These are phyloP conservation scores for Orestias chungarensis DNA, from an alignment of 2,797 vertebrate species.

Conservation along the genomic window DNA sequence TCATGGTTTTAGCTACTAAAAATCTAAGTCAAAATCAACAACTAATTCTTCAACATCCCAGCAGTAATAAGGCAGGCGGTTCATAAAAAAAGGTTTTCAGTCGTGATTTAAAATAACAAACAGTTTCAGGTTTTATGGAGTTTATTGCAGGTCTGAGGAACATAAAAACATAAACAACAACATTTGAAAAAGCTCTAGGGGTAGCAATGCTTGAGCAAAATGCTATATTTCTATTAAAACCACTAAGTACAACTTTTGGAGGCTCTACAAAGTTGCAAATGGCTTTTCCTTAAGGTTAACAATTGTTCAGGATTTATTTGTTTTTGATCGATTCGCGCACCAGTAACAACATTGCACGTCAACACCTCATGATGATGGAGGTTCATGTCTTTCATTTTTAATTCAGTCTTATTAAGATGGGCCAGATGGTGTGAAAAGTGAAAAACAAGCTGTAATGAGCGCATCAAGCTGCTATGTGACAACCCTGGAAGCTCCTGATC, in stretches of 20 bases:
- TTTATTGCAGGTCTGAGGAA: not conserved
- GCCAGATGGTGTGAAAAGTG: conserved; percentile 73
- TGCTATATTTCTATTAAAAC: not conserved
- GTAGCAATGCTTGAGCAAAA: not conserved
- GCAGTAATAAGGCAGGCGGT: not conserved
- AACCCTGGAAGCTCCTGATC: conserved; percentile 71
- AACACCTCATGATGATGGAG: conserved; percentile 27
- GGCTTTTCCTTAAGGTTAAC: conserved; percentile 25
- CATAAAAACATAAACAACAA: not conserved
- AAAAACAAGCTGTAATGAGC: conserved; percentile 82
- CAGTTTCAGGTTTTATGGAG: not conserved
- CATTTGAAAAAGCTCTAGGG: not conserved
- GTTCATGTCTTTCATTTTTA: conserved; percentile 61
- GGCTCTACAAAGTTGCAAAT: conserved; percentile 15
- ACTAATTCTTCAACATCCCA: no score
- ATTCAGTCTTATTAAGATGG: conserved; percentile 69
- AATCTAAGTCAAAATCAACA: not conserved
- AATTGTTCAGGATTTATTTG: conserved; percentile 29
- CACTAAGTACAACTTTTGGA: not conserved
- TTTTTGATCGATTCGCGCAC: conserved; percentile 28
- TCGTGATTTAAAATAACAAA: not conserved
- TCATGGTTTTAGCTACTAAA: not conserved
- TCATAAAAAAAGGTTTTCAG: not conserved
- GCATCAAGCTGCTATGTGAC: conserved; percentile 69
- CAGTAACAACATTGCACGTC: conserved; percentile 25